Evolutionary conservation across 2,888 invertebrate genomes (phyloP), one percentile per base, ranked within the genome.

Genomic region (Mycogona germanica): DNA sequence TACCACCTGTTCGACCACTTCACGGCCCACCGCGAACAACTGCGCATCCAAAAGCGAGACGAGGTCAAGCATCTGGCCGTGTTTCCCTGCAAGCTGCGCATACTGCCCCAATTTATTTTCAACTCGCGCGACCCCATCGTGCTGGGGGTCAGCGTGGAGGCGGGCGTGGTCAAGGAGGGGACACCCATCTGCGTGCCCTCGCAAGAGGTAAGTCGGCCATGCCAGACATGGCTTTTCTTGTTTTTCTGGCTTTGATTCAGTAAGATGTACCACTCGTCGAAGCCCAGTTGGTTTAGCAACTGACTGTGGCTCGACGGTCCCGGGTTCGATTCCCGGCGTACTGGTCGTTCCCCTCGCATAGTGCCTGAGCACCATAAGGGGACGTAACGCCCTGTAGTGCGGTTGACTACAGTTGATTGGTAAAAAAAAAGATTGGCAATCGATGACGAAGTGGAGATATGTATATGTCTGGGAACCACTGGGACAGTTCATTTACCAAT

Each of bases 1-100:
- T 99, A 99, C 74, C 99, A 99, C 73, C 76, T 99, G 67, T 97
- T 97, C 73, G 98, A 99, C 72, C 87, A 87, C 70, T 99, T 98
- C 75, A 93, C 81, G 64, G 82, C 85, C 14, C 91, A 85, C 72
- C 78, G 92, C 58, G 93, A 95, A 55, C 93, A 96, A 64, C 73
- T 95, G 51, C 87, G 84, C 66, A 82, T 83, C 67, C 82, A 81
- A 71, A 95, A 92, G 67, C 81, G 95, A 28, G 93, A 95, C 62
- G 93, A 97, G 71, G 86, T 91, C 75, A 93, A 93, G 67, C 83
- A 92, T 66, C 82, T 97, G 60, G 98, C 98, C 21, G 95, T 99
- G 60, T 99, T 98, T 75, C 98, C 98, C 0, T 97, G 96, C 76
- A 95, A 93, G 72, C 75, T 99, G 44, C 75, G 76, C 57, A 74